Evolutionary conservation across 2,113 vertebrate genomes (phyloP), one percentile per base, ranked within the genome.

Genomic region (Lamprotornis superbus): DNA sequence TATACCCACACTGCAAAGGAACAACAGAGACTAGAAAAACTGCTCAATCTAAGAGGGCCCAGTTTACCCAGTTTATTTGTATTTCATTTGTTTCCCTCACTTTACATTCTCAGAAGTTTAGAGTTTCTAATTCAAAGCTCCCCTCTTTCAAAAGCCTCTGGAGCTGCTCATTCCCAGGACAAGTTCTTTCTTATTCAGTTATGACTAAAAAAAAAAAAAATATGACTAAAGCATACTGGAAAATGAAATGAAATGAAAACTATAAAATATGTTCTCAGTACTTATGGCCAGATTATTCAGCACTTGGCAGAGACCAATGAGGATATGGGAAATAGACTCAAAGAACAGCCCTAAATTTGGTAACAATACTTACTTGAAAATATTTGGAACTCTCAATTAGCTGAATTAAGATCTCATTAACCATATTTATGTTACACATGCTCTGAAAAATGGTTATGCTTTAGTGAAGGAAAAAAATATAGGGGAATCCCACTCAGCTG

Each of bases 231-330:
- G 31, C 86, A 56, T 65, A 89, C 12, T 82, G 86, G 64, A 92
- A 96, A 40, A 39, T 39, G 39, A 39, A 94, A 87, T 44, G 7
- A 95, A 93, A 94, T 78, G 15, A 77, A 65, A 92, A 68, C 60
- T 71, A 64, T 92, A 97, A 96, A 93, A 81, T 77, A 52, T 24
- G 16, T 89, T 96, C 91, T 88, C 49, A 60, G 24, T 91, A 55
- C 42, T 92, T 90, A 94, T 52, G 56, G 77, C 49, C 76, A 94
- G 73, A 91, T 94, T 92, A 95, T 83, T 90, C 88, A 91, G 94
- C 93, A 89, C 15, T 92, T 97, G 96, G 83, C 86, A 92, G 65
- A 89, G 24, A 75, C n/a, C 44, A 52, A 33, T 16, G 17, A 73
- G 71, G 53, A 69, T 83, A 90, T 77, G 60, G 59, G 73, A 92